These are phyloP conservation scores for Parotocinclus haroldoi DNA, from an alignment of 2,797 vertebrate genomes.

Conservation along the genomic window DNA sequence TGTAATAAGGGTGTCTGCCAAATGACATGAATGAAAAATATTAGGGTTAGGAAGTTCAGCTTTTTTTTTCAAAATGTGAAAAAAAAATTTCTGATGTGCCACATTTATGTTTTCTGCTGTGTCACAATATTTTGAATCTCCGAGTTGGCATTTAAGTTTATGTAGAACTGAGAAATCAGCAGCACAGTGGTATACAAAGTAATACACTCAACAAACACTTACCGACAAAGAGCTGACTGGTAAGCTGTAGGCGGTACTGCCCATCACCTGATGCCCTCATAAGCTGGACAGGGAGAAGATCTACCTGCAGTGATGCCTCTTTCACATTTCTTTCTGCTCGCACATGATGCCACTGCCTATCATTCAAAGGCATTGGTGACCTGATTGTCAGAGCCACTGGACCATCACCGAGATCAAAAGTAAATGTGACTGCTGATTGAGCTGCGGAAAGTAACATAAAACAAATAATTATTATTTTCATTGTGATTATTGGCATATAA, in stretches of 20 bases:
- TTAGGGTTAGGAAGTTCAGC: too few species aligned
- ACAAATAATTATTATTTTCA: too few species aligned
- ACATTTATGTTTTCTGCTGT: too few species aligned
- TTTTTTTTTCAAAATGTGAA: too few species aligned
- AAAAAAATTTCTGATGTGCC: too few species aligned
- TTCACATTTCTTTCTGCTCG: slow-evolving; percentile 85
- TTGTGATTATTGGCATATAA: too few species aligned
- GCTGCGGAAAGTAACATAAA: slow-evolving; percentile 60
- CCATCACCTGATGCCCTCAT: slow-evolving; percentile 75
- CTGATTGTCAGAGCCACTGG: slow-evolving; percentile 72
- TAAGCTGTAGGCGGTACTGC: slow-evolving; percentile 84
- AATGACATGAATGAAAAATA: too few species aligned
- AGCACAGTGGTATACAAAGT: too few species aligned
- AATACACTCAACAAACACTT: slow-evolving; percentile 41
- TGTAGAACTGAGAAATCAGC: too few species aligned
- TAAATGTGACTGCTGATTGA: slow-evolving; percentile 80
- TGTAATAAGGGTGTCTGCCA: too few species aligned
- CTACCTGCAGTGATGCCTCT: slow-evolving; percentile 78
- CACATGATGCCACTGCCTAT: slow-evolving; percentile 88
- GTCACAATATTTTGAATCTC: too few species aligned
- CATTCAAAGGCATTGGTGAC: slow-evolving; percentile 73
- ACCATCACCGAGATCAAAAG: slow-evolving; percentile 86
- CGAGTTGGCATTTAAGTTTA: too few species aligned
- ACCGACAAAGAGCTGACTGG: slow-evolving; percentile 91
- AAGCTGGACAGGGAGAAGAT: slow-evolving; percentile 71